phyloP scores from a whole-genome alignment of 2,797 vertebrate species.

The Sarcoramphus papa region DNA sequence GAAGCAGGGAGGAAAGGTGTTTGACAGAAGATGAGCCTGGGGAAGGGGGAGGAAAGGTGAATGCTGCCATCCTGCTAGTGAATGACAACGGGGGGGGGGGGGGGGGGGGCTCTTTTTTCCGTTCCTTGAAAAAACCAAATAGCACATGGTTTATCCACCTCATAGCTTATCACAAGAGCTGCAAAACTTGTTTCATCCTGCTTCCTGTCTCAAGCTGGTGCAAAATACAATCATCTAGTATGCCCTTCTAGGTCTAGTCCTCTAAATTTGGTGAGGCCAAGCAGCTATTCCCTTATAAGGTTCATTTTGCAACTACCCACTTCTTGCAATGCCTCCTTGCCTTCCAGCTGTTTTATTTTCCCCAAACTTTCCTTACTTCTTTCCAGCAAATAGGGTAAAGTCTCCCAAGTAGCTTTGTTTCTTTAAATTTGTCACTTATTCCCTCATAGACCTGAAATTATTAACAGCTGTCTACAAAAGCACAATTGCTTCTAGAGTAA shows the following conservation, averaged over 20 bases:
- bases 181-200: background rate
- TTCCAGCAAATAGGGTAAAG: constrained; percentile 9
- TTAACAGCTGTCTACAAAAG: constrained; percentile 40
- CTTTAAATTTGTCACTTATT: constrained; percentile 20
- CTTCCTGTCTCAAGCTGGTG: background rate
- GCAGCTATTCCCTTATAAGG: constrained; percentile 39
- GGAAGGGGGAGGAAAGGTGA: background rate
- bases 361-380: constrained; percentile 11
- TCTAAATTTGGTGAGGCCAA: constrained; percentile 39
- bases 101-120: background rate
- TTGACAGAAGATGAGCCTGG: background rate
- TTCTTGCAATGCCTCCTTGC: background rate
- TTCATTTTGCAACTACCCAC: constrained; percentile 20
- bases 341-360: constrained; percentile 25
- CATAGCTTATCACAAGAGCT: background rate
- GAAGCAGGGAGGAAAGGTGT: background rate
- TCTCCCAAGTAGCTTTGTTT: constrained; percentile 9
- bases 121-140: background rate
- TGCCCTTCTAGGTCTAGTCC: background rate
- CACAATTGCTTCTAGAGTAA: constrained; percentile 1
- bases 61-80: background rate
- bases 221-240: background rate
- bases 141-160: background rate
- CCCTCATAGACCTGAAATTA: constrained; percentile 33
- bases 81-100: background rate